Percentiles rank a stretch among this genome's conserved stretches.
Conservation (phyloP, 2,888 invertebrate genomes). For the Diaphora mendica region DNA sequence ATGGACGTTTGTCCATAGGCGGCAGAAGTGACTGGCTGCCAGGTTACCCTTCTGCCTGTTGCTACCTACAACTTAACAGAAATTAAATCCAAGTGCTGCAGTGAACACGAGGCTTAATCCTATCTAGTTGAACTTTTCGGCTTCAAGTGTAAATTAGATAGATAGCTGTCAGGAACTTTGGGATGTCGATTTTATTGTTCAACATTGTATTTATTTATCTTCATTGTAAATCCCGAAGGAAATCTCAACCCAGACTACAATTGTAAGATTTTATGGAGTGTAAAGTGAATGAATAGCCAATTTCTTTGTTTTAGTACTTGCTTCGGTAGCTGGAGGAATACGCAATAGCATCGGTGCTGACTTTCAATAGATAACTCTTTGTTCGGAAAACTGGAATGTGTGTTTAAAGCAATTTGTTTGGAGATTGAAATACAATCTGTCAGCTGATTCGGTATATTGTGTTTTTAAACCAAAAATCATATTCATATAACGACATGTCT, state of each 20-base stretch:
- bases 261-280: constrained; percentile 3
- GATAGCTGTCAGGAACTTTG: constrained; percentile 26
- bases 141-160: constrained; percentile 35
- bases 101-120: background rate
- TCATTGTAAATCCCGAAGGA: background rate
- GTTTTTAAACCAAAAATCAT: background rate
- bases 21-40: too few species aligned
- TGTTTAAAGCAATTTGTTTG: background rate
- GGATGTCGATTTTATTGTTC: constrained; percentile 31
- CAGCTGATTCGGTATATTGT: background rate
- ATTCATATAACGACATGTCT: too few species aligned
- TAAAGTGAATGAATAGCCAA: constrained; percentile 4
- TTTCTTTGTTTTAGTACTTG: constrained; percentile 3
- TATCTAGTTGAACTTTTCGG: constrained; percentile 34
- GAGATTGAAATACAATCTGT: background rate
- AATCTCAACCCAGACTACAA: background rate
- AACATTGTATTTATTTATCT: constrained; percentile 16
- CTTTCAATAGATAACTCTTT: background rate
- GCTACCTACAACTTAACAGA: background rate
- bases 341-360: background rate
- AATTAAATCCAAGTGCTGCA: background rate
- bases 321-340: background rate
- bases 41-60: too few species aligned
- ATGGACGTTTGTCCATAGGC: too few species aligned
- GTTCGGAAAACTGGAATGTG: background rate